Base-by-base conservation (phyloP, 2,113 vertebrate genomes). In the Neolamprologus sp. region DNA sequence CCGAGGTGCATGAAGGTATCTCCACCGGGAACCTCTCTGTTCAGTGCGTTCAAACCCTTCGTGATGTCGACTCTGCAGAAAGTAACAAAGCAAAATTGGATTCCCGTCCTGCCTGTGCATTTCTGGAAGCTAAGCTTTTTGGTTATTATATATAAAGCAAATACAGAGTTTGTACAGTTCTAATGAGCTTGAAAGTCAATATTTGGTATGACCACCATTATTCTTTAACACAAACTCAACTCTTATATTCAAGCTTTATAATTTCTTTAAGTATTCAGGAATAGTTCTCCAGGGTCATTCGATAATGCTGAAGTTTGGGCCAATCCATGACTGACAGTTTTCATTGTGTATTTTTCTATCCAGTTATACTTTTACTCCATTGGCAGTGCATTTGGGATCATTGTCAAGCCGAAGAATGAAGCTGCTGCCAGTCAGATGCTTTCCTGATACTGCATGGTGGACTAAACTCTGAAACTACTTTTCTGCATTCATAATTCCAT, bases 1-100 rank as follows among this genome's bases (percentile, higher is more conserved):
- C 98, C 97, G 71, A 97, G 96, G 63, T 99, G 94, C 98, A 99
- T 98, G 90, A 97, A 95, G 0, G 97, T 98, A 81, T 96, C 96
- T 93, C 98, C 98, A 83, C 95, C 96, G 65, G 98, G 97, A n/a
- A 96, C 93, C 95, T 98, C 95, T 23, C 86, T 94, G 40, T 88
- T 91, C 60, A 99, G 95, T 60, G 92, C 88, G 2, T 95, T 89
- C 33, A 99, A 96, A 6, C 97, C 97, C 19, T 96, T 95, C 21
- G 83, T 94, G 88, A 99, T 98, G 42, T 95, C 90, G 35, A 95
- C 95, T 94, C 98, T 99, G 95, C 19, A 73, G 17, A 81, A 9
- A 82, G 57, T 45, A 88, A 17, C 4, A 68, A 3, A 40, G 21
- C 6, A 26, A 3, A 19, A 30, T 51, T 7, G 37, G 28, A n/a